Base-by-base conservation (phyloP, 2,113 vertebrate genomes). In the Capreolus pygargus region DNA sequence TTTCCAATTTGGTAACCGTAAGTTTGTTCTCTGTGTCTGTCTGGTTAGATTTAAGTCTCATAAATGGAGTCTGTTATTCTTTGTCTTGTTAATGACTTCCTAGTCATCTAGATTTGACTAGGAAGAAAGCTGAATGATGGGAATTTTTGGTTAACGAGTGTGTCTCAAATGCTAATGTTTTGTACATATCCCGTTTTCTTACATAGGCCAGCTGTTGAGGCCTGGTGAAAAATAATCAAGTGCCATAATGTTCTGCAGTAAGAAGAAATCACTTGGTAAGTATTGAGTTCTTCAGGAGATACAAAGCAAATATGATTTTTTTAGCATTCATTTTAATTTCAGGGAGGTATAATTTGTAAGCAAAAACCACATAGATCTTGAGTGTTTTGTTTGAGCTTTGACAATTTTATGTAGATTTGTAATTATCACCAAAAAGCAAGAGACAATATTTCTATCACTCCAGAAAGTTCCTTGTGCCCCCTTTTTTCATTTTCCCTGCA, bases 171-270 rank as follows among this genome's bases (percentile, higher is more conserved):
- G 47, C 30, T 96, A 55, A 97, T 50, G 13, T 39, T 89, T 5
- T 57, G 0, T 39, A 8, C 13, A 55, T 55, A 36, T 55, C 23
- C 30, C 58, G n/a, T 55, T 94, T 86, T 64, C 11, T 89, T 84
- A 91, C 94, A 10, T 78, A 99, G 99, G 98, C 60, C 96, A 90
- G 52, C 81, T 57, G 28, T 93, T 93, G 95, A 67, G 86, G 57
- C 83, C 55, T 85, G 27, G 95, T 97, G 70, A 98, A 97, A 98
- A 86, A 94, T 98, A 96, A 97, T 96, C 89, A 98, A 98, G 96
- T 93, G 94, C 98, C 97, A 99, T 98, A 98, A 98, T 98, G 97
- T 97, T 99, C 96, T 94, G 95, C 97, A 98, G 97, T 86, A 96
- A 98, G 93, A 97, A 98, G 87, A 97, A 97, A 92, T 89, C 21